Conservation (phyloP, 2,797 vertebrate genomes). For the Falco rusticolus region DNA sequence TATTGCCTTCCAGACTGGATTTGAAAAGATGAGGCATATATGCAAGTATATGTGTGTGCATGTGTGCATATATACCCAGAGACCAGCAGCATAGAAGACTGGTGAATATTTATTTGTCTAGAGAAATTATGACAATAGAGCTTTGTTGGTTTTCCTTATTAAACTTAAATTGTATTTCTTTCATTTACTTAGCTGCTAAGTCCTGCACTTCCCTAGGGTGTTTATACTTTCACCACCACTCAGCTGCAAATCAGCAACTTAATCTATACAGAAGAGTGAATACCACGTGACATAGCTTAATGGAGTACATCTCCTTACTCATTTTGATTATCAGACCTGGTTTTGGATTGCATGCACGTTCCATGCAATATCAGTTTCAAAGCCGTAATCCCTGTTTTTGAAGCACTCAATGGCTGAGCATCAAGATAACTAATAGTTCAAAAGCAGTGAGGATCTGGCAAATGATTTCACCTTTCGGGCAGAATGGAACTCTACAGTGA, state of each 20-base stretch:
- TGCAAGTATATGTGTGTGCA: accelerated
- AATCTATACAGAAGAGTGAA: not conserved
- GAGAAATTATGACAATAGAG: not conserved
- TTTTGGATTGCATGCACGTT: not conserved
- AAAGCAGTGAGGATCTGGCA: not conserved
- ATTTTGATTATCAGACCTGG: not conserved
- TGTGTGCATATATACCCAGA: not conserved
- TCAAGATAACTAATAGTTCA: not conserved
- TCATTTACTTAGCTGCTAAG: not conserved
- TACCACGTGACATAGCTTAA: not conserved
- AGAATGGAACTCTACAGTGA: not conserved
- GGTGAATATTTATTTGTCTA: not conserved
- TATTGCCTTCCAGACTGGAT: not conserved
- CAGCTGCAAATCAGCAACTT: not conserved
- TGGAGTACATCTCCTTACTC: not conserved
- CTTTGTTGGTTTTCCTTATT: not conserved
- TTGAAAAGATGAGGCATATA: not conserved
- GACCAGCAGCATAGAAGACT: not conserved
- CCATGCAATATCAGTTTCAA: not conserved
- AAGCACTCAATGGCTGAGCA: not conserved
- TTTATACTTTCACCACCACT: not conserved
- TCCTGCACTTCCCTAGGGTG: not conserved
- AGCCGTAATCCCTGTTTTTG: not conserved
- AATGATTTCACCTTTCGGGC: not conserved
- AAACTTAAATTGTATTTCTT: not conserved